Evolutionary conservation across 2,113 vertebrate genomes (phyloP).

Genomic region (Gallinago undulata): DNA sequence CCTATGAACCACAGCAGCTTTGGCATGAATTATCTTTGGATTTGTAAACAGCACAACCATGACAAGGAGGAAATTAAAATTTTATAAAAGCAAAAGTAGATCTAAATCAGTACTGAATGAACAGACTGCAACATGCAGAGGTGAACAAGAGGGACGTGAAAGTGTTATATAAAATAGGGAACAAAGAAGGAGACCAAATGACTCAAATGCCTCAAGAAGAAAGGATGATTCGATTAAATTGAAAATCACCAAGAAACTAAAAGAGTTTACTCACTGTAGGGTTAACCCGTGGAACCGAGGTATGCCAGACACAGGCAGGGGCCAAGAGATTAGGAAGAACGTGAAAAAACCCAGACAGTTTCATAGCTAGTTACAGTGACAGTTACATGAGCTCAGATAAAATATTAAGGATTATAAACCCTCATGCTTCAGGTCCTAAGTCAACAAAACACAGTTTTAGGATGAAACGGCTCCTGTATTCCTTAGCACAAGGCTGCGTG

Average conservation of each 20-base stretch:
- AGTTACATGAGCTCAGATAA: neutral
- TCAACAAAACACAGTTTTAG: neutral
- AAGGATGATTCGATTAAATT: neutral
- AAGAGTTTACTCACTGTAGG: neutral
- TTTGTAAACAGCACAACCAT: slow-evolving; percentile 32
- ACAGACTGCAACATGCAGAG: neutral
- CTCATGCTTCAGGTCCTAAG: neutral
- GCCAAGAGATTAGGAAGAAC: neutral
- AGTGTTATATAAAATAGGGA: neutral
- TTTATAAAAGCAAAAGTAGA: slow-evolving; percentile 45
- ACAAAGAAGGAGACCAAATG: neutral
- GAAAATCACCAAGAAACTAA: neutral
- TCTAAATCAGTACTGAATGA: slow-evolving; percentile 25
- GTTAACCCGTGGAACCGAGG: neutral
- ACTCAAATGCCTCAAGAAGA: neutral
- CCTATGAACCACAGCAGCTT: neutral
- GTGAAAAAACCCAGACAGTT: neutral
- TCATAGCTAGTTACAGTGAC: neutral
- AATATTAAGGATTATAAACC: neutral
- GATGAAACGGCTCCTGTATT: neutral
- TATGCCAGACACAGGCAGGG: neutral
- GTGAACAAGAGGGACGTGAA: neutral
- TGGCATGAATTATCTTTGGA: slow-evolving; percentile 45
- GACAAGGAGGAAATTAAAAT: slow-evolving; percentile 53
- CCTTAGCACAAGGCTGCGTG: neutral